These are phyloP conservation scores for Echiichthys vipera DNA, from an alignment of 2,797 vertebrate genomes.

Conservation along the genomic window DNA sequence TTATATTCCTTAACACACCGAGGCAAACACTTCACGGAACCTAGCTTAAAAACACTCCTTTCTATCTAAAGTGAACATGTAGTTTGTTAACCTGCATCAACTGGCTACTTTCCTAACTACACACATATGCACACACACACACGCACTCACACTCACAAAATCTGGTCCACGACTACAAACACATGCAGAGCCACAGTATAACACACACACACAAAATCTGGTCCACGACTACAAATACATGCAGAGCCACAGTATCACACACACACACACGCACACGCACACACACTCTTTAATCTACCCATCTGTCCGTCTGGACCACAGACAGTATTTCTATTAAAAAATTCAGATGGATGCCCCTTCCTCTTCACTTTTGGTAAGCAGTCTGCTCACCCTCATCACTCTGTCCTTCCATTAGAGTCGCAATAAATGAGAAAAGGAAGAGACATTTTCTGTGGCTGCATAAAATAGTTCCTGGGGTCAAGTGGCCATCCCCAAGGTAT, in stretches of 20 bases:
- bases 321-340: conserved; percentile 38
- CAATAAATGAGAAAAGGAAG: conserved; percentile 65
- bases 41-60: conserved; percentile 8
- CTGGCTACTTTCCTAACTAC: not conserved
- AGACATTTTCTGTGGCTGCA: conserved; percentile 62
- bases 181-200: not conserved
- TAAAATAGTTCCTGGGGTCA: conserved; percentile 59
- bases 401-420: conserved; percentile 36
- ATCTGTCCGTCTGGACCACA: conserved; percentile 11
- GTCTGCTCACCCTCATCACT: conserved; percentile 19
- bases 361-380: conserved; percentile 25
- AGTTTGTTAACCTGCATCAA: conserved; percentile 33
- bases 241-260: conserved; percentile 3
- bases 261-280: conserved; percentile 4
- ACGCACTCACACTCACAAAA: not conserved
- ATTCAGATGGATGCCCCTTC: not conserved
- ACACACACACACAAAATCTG: not conserved
- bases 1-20: no score
- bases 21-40: no score
- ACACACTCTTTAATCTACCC: not conserved
- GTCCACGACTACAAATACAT: not conserved
- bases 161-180: not conserved
- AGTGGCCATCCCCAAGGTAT: conserved; percentile 69
- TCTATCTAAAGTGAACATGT: conserved; percentile 13
- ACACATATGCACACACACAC: not conserved